Base-by-base conservation (phyloP, 2,888 invertebrate genomes). In the Volucella inanis region DNA sequence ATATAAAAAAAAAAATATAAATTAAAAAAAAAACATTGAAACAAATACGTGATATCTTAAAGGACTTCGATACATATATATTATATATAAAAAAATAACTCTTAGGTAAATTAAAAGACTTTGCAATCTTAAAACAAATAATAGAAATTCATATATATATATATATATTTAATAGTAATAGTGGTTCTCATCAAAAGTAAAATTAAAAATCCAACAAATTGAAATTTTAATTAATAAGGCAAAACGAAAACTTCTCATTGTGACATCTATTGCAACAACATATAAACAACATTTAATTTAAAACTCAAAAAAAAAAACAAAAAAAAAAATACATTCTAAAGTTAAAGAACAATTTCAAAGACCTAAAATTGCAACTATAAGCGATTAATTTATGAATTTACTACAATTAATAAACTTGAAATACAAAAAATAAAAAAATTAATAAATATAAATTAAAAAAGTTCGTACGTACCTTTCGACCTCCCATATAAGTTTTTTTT, bases 21-120 rank as follows among this genome's bases (percentile, higher is more conserved):
- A 90, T 90, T 90, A 89, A 89, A 91, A 90, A 91, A 88, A 88
- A 90, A 91, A 92, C 91, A 92, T 91, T 92, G 91, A 91, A 91
- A 91, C 91, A 92, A 92, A 91, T 91, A 91, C 91, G 91, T 91
- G 91, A 91, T 91, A 91, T 91, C 91, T 91, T 91, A 91, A 91
- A 91, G 91, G 91, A 91, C 91, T 91, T 91, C 91, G 91, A 91
- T 92, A 91, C 91, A 91, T 91, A 90, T 88, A 89, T 91, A 91
- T 91, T 91, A 91, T 91, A 91, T 83, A 80, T 84, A 87, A 83
- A 84, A 84, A 88, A 72, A 83, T 78, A 81, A 85, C 81, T 84
- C 81, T 87, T 84, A 87, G 78, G 80, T 81, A 87, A 88, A 87
- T 84, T 79, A 88, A 80, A 91, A 90, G 89, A 90, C 90, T 90